Conservation (phyloP, 2,113 vertebrate species). For the Pangasianodon gigas region DNA sequence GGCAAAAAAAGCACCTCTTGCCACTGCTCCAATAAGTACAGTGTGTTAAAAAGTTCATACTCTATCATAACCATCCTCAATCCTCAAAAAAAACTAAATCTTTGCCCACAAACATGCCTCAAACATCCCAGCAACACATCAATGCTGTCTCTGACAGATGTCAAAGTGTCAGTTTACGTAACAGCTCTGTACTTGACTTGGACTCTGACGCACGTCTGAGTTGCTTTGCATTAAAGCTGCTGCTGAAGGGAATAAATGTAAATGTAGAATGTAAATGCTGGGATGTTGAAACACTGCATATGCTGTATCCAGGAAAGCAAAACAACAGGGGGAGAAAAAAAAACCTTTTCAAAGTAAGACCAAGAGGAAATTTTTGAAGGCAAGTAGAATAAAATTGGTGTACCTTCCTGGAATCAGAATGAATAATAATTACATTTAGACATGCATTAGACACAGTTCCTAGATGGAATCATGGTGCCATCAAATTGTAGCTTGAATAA, state of each 20-base stretch:
- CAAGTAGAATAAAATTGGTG: neutral
- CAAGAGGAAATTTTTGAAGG: neutral
- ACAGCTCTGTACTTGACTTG: slow-evolving; percentile 7
- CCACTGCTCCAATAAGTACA: neutral
- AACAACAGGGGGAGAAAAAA: neutral
- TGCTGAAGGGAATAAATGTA: slow-evolving; percentile 7
- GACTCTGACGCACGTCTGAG: neutral
- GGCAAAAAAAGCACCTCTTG: neutral
- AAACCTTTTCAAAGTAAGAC: neutral
- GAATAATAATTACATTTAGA: neutral
- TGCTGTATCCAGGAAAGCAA: neutral
- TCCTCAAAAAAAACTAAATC: neutral
- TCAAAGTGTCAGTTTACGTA: neutral
- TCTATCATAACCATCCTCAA: neutral
- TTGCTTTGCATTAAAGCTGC: slow-evolving; percentile 6
- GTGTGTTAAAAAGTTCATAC: neutral
- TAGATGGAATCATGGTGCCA: neutral
- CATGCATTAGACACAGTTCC: neutral
- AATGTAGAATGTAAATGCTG: neutral
- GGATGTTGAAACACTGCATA: neutral
- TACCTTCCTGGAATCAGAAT: neutral
- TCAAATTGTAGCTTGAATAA: neutral
- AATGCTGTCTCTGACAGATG: neutral
- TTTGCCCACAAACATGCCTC: neutral
- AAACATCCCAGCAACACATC: neutral